phyloP scores from a whole-genome alignment of 2,888 invertebrate species.

The Drosophila falleni region DNA sequence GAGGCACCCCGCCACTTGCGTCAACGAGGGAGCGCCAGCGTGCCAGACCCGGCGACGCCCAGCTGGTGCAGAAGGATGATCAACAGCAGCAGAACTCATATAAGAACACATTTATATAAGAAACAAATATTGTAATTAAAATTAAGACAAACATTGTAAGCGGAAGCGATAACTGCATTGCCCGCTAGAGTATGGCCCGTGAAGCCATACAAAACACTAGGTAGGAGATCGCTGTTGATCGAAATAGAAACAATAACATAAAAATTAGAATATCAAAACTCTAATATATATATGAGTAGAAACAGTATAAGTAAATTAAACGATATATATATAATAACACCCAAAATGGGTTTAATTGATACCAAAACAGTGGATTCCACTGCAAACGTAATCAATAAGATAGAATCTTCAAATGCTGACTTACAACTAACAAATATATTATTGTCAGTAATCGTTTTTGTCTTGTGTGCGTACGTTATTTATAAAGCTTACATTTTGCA shows the following conservation, averaged over 20 bases:
- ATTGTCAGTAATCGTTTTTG: too few relatives aligned
- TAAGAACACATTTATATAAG: neutral
- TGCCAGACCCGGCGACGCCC: too few relatives aligned
- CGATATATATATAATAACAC: neutral
- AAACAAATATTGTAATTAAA: constrained; percentile 1
- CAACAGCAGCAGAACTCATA: neutral
- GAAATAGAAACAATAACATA: constrained; percentile 5
- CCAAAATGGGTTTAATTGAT: too few relatives aligned
- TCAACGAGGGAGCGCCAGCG: too few relatives aligned
- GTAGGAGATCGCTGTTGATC: constrained; percentile 6
- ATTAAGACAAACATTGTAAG: neutral
- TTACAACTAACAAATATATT: too few relatives aligned
- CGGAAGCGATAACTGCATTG: neutral
- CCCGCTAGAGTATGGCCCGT: constrained; percentile 3
- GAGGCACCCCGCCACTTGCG: too few relatives aligned
- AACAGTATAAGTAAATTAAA: neutral
- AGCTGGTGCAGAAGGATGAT: too few relatives aligned
- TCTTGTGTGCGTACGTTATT: too few relatives aligned
- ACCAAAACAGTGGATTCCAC: too few relatives aligned
- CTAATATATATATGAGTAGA: constrained; percentile 2
- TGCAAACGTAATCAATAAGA: too few relatives aligned
- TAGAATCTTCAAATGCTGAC: too few relatives aligned
- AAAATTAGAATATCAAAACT: constrained; percentile 6
- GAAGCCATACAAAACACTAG: constrained; percentile 7
- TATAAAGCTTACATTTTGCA: too few relatives aligned